phyloP scores from a whole-genome alignment of 2,888 invertebrate genomes.

The Melangyna quadrimaculata region DNA sequence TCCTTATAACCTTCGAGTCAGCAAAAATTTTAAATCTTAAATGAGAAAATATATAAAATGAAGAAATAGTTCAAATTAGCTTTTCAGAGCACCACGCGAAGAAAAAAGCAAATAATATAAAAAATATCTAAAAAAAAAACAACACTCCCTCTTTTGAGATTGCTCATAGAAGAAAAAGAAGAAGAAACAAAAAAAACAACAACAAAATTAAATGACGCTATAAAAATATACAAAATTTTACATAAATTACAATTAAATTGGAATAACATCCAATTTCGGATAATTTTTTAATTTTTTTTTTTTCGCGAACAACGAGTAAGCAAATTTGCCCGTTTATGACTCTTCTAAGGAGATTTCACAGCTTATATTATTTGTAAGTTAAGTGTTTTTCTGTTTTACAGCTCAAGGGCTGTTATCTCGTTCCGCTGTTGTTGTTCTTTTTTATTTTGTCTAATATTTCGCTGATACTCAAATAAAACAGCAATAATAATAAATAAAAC shows the following conservation, averaged over 20 bases:
- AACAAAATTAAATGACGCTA: constrained; percentile 10
- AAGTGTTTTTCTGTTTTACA: constrained; percentile 29
- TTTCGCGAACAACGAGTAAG: neutral
- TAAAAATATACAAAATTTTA: constrained; percentile 18
- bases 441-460: constrained; percentile 1
- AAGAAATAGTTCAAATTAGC: constrained; percentile 22
- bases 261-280: constrained; percentile 23
- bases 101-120: neutral
- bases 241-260: constrained; percentile 36
- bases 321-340: constrained; percentile 10
- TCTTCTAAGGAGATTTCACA: constrained; percentile 20
- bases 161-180: neutral
- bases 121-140: neutral
- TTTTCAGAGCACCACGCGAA: neutral
- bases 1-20: constrained; percentile 19
- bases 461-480: constrained; percentile 30
- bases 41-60: neutral
- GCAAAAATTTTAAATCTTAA: constrained; percentile 4
- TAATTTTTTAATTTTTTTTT: too few relatives aligned
- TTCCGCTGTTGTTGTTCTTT: neutral
- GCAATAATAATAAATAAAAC: constrained; percentile 29
- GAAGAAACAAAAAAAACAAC: neutral
- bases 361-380: constrained; percentile 26
- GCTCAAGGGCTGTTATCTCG: constrained; percentile 8
- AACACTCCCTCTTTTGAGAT: neutral